phyloP scores from a whole-genome alignment of 2,113 vertebrate genomes.

The Cryptomyrus ogoouensis region DNA sequence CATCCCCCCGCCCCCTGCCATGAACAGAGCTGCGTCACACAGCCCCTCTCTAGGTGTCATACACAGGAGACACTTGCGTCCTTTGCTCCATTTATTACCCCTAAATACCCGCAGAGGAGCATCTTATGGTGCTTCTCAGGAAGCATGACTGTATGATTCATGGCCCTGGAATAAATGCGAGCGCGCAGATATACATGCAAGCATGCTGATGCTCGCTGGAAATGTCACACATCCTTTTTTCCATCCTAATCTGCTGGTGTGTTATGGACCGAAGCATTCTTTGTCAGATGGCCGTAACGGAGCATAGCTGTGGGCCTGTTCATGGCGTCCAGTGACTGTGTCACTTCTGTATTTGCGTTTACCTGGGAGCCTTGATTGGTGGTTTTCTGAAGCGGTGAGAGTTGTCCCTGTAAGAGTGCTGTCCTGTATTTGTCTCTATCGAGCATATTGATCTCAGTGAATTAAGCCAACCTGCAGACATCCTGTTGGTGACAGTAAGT shows the following conservation, averaged over 20 bases:
- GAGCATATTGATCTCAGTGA: background rate
- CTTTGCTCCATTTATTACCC: background rate
- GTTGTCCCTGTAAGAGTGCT: background rate
- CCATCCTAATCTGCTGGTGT: background rate
- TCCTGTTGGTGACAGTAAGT: background rate
- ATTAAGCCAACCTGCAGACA: background rate
- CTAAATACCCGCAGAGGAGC: background rate
- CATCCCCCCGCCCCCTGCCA: no score
- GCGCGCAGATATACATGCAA: background rate
- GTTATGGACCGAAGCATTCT: background rate
- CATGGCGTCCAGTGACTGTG: background rate
- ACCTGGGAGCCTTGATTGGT: background rate
- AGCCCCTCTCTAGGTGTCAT: background rate
- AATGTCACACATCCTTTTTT: background rate
- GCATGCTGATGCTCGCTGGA: background rate
- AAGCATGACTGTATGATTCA: background rate
- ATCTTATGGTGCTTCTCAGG: background rate
- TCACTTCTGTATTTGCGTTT: background rate
- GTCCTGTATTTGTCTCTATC: background rate
- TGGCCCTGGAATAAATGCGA: background rate
- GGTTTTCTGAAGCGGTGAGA: background rate
- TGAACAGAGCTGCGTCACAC: background rate
- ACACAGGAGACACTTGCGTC: background rate
- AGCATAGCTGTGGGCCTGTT: background rate
- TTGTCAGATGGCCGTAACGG: background rate